A percentile compares a stretch with the other conserved stretches of the same genome.
These are phyloP conservation scores for Hypothenemus hampei DNA, from an alignment of 1,140 invertebrate genomes.

Conservation along the genomic window DNA sequence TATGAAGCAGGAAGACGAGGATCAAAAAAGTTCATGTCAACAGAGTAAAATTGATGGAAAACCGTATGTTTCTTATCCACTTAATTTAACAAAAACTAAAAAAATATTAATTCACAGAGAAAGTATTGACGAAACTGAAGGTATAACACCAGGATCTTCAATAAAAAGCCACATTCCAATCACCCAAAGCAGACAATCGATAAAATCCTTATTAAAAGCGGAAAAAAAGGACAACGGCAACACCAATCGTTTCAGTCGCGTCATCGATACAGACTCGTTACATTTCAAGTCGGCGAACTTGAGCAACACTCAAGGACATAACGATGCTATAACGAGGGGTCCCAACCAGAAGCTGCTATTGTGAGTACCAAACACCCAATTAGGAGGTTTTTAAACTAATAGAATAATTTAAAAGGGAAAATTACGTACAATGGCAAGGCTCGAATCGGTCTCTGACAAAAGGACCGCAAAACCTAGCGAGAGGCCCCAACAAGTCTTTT, in stretches of 20 bases:
- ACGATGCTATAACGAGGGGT: slow-evolving; percentile 57
- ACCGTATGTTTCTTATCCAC: not conserved
- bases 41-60: too few species aligned
- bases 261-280: slow-evolving; percentile 43
- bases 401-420: slow-evolving; percentile 49
- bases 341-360: slow-evolving; percentile 61
- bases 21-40: too few species aligned
- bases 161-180: slow-evolving; percentile 25
- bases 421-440: slow-evolving; percentile 68
- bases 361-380: slow-evolving; percentile 48
- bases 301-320: slow-evolving; percentile 54
- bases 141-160: not conserved
- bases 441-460: slow-evolving; percentile 53
- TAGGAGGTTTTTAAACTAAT: not conserved
- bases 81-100: not conserved
- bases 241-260: slow-evolving; percentile 8
- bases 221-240: slow-evolving; percentile 36
- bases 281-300: slow-evolving; percentile 52
- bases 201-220: slow-evolving; percentile 40
- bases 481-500: slow-evolving; percentile 52
- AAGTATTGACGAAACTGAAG: not conserved
- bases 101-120: too few species aligned
- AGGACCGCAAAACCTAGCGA: slow-evolving; percentile 46
- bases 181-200: slow-evolving; percentile 42
- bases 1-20: slow-evolving; percentile 57